Percentiles rank a stretch among this genome's conserved stretches.
phyloP scores from a whole-genome alignment of 1,140 invertebrate genomes.

The Pseudomyrmex cubaensis region DNA sequence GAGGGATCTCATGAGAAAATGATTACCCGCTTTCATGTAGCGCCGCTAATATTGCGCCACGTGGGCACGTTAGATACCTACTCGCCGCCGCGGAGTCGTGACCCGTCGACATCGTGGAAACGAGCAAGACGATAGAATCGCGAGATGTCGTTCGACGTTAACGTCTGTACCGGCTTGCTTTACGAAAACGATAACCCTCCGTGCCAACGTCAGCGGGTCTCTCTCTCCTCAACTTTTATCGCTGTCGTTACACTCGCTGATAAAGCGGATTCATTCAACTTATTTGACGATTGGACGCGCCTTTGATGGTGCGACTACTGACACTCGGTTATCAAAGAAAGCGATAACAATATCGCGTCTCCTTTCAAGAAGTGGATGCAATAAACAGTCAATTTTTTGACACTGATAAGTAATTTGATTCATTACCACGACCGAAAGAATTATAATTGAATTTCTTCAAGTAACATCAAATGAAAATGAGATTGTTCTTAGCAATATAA shows the following conservation, averaged over 20 bases:
- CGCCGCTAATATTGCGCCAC: conserved; percentile 47
- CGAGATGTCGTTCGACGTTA: conserved; percentile 47
- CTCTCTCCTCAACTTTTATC: conserved; percentile 23
- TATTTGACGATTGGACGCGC: conserved; percentile 1
- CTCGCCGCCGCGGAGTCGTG: conserved; percentile 55
- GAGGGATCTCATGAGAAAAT: conserved; percentile 74
- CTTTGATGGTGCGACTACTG: not conserved
- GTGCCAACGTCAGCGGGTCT: not conserved
- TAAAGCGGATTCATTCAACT: conserved; percentile 39
- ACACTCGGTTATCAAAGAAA: not conserved
- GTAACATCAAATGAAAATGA: not conserved
- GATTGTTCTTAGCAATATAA: not conserved
- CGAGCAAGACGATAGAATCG: not conserved
- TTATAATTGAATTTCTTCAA: too few relatives aligned
- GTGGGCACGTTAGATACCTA: conserved; percentile 40
- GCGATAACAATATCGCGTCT: not conserved
- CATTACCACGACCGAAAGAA: not conserved
- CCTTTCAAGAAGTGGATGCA: not conserved
- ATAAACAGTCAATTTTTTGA: not conserved
- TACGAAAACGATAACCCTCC: conserved; percentile 13
- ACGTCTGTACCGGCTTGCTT: conserved; percentile 21
- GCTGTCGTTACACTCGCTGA: conserved; percentile 22
- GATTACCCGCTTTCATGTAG: conserved; percentile 69
- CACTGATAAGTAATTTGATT: not conserved
- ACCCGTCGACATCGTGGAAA: conserved; percentile 61